Evolutionary conservation across 2,888 invertebrate species (phyloP), one percentile per base, ranked within the genome.

Genomic region (Phania funesta): DNA sequence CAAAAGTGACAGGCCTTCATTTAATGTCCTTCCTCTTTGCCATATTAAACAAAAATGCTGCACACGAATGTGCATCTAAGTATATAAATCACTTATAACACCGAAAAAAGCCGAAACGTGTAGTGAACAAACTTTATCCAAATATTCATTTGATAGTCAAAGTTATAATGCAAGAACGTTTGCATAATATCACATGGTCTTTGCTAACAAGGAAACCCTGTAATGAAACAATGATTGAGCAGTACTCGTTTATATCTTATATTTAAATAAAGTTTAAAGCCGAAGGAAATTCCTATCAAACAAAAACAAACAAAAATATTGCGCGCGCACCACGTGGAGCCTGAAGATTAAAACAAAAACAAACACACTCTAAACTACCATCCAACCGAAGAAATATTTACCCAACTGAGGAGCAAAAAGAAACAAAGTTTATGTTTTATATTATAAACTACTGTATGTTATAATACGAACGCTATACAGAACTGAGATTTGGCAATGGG

Each of bases 321-420:
- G 90, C 91, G 89, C 88, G 90, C 91, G 90, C 90, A 91, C 90
- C 90, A 91, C 90, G 91, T 91, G 90, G 88, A 87, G 87, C 84
- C 86, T 52, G 44, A 73, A 79, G n/a, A 13, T 46, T 29, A 56
- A 54, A 77, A 80, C 64, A 80, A 80, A 64, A 82, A 79, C 76
- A 81, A 83, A 64, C 64, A 81, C 75, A 71, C 56, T 50, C 50
- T 13, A 77, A 71, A 75, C 52, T 16, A 24, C 26, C 58, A 68
- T 62, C 18, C 68, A 70, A 41, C 44, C 56, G 64, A 67, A 16
- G 38, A 77, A 77, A 71, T 70, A 60, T 80, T 84, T 73, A 73
- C 38, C 48, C 74, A 78, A 78, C 62, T 70, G 48, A 75, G 74
- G 64, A 82, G 74, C 38, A 74, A 26, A 80, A 24, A 20, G 62